These are phyloP conservation scores for Triplophysa tibetana DNA, from an alignment of 2,113 vertebrate genomes.

Conservation along the genomic window DNA sequence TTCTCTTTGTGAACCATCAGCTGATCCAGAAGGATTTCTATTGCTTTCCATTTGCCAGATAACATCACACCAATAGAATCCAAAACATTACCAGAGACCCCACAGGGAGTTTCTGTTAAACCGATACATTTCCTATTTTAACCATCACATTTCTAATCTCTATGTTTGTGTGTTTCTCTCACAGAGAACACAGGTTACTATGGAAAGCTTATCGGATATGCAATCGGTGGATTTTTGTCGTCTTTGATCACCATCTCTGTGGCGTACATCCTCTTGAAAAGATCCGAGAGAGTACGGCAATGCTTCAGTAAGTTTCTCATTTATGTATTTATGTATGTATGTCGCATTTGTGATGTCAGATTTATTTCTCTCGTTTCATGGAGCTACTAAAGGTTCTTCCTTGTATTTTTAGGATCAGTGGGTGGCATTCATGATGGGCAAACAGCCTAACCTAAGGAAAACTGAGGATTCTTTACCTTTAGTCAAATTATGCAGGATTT, in stretches of 20 bases:
- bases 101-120: no score
- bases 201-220: constrained; percentile 63
- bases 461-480: background rate
- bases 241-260: constrained; percentile 58
- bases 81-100: no score
- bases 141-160: no score
- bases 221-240: constrained; percentile 68
- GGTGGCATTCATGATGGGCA: constrained; percentile 9
- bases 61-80: no score
- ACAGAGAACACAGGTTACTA: constrained; percentile 56
- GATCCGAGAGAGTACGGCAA: constrained; percentile 61
- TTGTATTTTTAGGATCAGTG: constrained; percentile 23
- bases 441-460: background rate
- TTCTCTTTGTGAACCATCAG: no score
- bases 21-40: no score
- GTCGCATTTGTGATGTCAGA: no score
- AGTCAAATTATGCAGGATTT: background rate
- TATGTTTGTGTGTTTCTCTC: background rate
- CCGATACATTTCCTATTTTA: no score
- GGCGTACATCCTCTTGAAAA: constrained; percentile 53
- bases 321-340: background rate
- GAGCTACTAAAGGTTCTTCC: background rate
- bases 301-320: constrained; percentile 67
- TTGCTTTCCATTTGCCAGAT: no score
- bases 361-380: no score